Base-by-base conservation (phyloP, 2,888 invertebrate species). In the Encarsia formosa region DNA sequence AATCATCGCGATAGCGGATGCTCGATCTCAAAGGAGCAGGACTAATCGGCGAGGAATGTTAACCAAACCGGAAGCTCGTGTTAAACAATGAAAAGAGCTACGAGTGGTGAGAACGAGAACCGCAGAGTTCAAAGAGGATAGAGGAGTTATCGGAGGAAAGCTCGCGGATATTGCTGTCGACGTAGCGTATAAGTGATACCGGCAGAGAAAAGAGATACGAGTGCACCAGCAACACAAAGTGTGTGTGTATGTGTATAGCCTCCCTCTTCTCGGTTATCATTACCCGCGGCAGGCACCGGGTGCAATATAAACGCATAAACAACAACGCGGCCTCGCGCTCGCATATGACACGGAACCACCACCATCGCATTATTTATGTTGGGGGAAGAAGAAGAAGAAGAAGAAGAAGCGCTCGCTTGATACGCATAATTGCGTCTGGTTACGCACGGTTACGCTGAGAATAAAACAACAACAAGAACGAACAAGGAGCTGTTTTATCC, bases 391-490 rank as follows among this genome's bases (percentile, higher is more conserved):
- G 59, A 59, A 60, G 13, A 29, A 29, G 13, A 29, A 29, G 13
- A 29, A 29, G 13, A 8, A 9, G 29, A 13, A 9, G 55, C 47
- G 41, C 50, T 29, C 8, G 29, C 52, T 44, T 49, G 62, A 64
- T 63, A 62, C 58, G 61, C 63, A 57, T 66, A 65, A 66, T 62
- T 60, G 64, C 63, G 55, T 58, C 59, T 59, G 60, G 62, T 62
- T 65, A 63, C 61, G 59, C 58, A 54, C 59, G 54, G 61, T 62
- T 64, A 63, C 51, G 46, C 60, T 43, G 49, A 47, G 42, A 46
- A 47, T 23, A 29, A 52, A 59, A 61, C 52, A 35, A 6, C 35
- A 22, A 23, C 4, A 39, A 22, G 23, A 20, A 20, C 16, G 37
- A 9, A 18, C 4, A 37, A 18, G 16, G 3, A 11, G 16, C 38